Evolutionary conservation across 1,140 invertebrate genomes (phyloP), one percentile per base, ranked within the genome.

Genomic region (Trigoniulus corallinus): DNA sequence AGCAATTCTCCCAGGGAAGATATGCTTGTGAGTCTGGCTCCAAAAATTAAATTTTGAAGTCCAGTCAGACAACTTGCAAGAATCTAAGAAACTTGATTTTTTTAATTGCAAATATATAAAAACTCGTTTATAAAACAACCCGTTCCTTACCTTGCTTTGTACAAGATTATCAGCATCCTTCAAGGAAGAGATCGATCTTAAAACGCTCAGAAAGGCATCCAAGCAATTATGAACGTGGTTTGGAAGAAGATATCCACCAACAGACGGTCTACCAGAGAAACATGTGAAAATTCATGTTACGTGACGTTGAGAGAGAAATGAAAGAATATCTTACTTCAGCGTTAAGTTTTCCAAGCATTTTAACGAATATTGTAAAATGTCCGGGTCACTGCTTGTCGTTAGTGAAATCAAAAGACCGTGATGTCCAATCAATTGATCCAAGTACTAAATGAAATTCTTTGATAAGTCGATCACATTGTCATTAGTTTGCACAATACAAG

Each of bases 341-440:
- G 58, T 59, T 18, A 65, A 54, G 52, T 61, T 61, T 48, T 64
- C 59, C 15, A 66, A 37, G 54, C 64, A 65, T 44, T 61, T 58
- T 10, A 64, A 53, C 25, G 61, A 58, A 18, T 56, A 59, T 45
- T 55, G 50, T 15, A 60, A 29, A 13, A 61, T 24, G 27, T 51
- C 50, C 13, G 34, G 54, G 22, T 64, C 58, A 34, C 29, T 7
- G 29, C 13, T 52, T 49, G 1, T 54, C 52, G 20, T 55, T 45
- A 20, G 58, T 46, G 27, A 56, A 15, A 61, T 46, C 27, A 67
- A 50, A 4, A 64, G 46, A 1, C 65, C 65, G 13, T 58, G 44
- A 18, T 56, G 54, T 22, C 64, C 64, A 22, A 65, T 39, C 13
- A 67, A 51, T 12, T 51, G 48, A 12, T 65, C 62, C 55, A 63